Evolutionary conservation across 2,888 invertebrate species (phyloP), one percentile per base, ranked within the genome.

Genomic region (Pseudococcus longispinus): DNA sequence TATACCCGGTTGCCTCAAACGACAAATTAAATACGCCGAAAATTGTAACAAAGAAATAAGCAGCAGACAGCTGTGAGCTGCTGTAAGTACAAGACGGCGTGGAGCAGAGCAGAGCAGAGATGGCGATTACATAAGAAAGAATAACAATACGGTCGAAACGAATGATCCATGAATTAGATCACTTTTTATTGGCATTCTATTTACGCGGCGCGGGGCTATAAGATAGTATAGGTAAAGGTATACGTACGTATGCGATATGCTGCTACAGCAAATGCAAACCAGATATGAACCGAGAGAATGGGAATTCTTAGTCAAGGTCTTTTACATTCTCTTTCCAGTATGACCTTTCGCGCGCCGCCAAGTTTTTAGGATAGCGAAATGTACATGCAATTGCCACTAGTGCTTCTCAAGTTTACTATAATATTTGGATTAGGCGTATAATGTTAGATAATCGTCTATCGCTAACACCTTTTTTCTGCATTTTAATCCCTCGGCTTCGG

Each of bases 311-410:
- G 42, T 80, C 77, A 80, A 80, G 77, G 77, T 80, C 77, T 80
- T 29, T 80, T 80, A 80, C 77, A 80, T 80, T 80, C 77, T 42
- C 77, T 80, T 80, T 80, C 77, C 77, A 80, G 77, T 42, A 80
- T 80, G 77, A 80, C 77, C 77, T 80, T 80, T 80, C 77, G 70
- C 70, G 70, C 70, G 70, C 70, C 70, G 77, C 77, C 77, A 80
- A 80, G 42, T 80, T 80, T 80, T 80, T 20, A 80, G 18, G 18
- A 11, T 80, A 32, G 29, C 4, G 15, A 6, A 74, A 74, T 32
- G 74, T 74, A 32, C 18, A 9, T 80, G 77, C 77, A 80, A 80
- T 80, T 80, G 77, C 32, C 37, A 77, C 77, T n/a, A n/a, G 37
- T 32, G 77, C 18, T 77, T 77, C 77, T 77, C 29, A 37, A 77